Percentiles rank a stretch among this genome's conserved stretches.
These are phyloP conservation scores for Otus sunia DNA, from an alignment of 2,113 vertebrate genomes.

Conservation along the genomic window DNA sequence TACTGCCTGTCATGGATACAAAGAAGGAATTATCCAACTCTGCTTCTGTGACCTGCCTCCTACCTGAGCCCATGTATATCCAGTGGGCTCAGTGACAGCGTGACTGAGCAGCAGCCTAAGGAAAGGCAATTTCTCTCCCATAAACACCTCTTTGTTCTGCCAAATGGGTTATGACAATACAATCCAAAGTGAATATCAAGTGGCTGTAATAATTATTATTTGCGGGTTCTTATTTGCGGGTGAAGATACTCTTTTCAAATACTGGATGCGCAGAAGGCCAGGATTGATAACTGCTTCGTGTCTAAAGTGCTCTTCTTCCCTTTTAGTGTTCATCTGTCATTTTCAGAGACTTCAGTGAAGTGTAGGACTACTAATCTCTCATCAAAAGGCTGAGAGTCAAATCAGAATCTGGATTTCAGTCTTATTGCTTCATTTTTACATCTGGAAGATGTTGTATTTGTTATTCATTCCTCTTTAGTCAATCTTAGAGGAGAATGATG, in stretches of 20 bases:
- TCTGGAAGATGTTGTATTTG: not conserved
- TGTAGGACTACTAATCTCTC: not conserved
- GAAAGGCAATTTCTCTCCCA: not conserved
- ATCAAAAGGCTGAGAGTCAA: not conserved
- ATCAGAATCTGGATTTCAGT: not conserved
- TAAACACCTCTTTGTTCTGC: not conserved
- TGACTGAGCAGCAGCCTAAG: not conserved
- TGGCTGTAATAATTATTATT: not conserved
- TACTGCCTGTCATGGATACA: not conserved
- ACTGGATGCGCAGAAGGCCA: not conserved
- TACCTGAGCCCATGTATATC: rapidly evolving
- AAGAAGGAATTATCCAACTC: not conserved
- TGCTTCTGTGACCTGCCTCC: not conserved
- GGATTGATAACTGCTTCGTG: not conserved
- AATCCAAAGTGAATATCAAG: not conserved
- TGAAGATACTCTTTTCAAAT: not conserved
- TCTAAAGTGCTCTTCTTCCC: not conserved
- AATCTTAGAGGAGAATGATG: not conserved
- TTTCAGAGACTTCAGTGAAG: not conserved
- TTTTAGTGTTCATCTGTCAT: not conserved
- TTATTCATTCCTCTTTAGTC: not conserved
- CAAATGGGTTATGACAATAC: not conserved
- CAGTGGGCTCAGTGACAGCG: not conserved
- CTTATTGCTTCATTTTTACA: not conserved
- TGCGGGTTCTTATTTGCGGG: not conserved